Conservation (phyloP, 2,113 vertebrate species). For the Perca fluviatilis region DNA sequence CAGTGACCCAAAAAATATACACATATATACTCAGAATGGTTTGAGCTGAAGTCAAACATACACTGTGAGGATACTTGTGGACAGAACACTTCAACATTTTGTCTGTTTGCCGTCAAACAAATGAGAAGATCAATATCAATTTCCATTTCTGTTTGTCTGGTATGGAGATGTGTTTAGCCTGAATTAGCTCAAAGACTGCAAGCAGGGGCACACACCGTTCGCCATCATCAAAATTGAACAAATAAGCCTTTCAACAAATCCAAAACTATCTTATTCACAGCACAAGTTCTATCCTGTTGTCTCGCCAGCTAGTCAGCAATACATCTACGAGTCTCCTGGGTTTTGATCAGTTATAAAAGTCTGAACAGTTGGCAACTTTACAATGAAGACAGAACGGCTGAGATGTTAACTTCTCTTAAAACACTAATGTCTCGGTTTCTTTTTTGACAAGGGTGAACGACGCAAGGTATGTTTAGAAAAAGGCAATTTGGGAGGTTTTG, state of each 20-base stretch:
- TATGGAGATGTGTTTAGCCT: slow-evolving; percentile 44
- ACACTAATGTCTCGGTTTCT: slow-evolving; percentile 11
- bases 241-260: slow-evolving; percentile 23
- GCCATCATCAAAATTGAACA: slow-evolving; percentile 36
- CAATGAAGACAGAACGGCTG: slow-evolving; percentile 18
- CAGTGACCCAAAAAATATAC: slow-evolving; percentile 2
- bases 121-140: slow-evolving; percentile 46
- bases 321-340: slow-evolving; percentile 28
- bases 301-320: slow-evolving; percentile 9
- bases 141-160: slow-evolving; percentile 47
- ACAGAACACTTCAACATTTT: slow-evolving; percentile 26
- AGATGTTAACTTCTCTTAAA: slow-evolving; percentile 16
- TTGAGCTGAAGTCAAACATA: background rate
- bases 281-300: slow-evolving; percentile 46
- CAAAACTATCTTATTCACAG: slow-evolving; percentile 23
- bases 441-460: slow-evolving; percentile 51
- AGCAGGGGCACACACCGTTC: slow-evolving; percentile 20
- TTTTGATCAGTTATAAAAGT: slow-evolving; percentile 44
- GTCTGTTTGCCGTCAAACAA: slow-evolving; percentile 45
- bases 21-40: background rate
- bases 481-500: background rate
- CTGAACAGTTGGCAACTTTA: slow-evolving; percentile 41
- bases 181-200: slow-evolving; percentile 60
- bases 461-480: slow-evolving; percentile 33
- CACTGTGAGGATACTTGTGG: background rate